phyloP scores from a whole-genome alignment of 2,797 vertebrate genomes.

The Leptodactylus fallax region DNA sequence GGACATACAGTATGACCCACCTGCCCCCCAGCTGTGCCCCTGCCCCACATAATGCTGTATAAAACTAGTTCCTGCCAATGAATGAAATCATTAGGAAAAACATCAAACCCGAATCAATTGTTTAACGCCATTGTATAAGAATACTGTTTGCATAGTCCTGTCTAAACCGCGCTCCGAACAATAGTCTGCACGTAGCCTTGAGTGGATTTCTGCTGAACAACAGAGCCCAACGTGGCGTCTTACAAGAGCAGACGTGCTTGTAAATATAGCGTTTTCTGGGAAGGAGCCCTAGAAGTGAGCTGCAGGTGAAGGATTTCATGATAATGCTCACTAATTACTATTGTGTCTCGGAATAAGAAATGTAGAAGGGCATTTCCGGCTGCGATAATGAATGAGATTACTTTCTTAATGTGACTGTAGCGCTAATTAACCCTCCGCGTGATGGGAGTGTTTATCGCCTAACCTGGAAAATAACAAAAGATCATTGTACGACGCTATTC shows the following conservation, averaged over 20 bases:
- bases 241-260: neutral
- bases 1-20: too few species aligned
- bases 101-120: too few species aligned
- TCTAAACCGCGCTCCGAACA: neutral
- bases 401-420: conserved; percentile 13
- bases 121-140: too few species aligned
- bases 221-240: neutral
- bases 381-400: conserved; percentile 43
- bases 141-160: neutral
- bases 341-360: conserved; percentile 4
- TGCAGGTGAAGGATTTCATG: conserved; percentile 13
- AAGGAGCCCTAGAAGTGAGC: neutral
- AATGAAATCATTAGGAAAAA: too few species aligned
- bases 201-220: conserved; percentile 7
- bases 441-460: neutral
- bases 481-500: neutral
- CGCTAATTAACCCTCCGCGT: conserved; percentile 19
- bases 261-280: conserved; percentile 28
- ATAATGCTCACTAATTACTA: conserved; percentile 41
- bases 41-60: too few species aligned
- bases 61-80: too few species aligned
- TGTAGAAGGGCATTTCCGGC: conserved; percentile 5
- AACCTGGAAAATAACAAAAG: conserved; percentile 12
- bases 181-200: neutral
- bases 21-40: too few species aligned